Percentiles rank a stretch among this genome's conserved stretches.
Evolutionary conservation across 2,888 invertebrate genomes (phyloP).

Genomic region (Branchipolynoe longqiensis): DNA sequence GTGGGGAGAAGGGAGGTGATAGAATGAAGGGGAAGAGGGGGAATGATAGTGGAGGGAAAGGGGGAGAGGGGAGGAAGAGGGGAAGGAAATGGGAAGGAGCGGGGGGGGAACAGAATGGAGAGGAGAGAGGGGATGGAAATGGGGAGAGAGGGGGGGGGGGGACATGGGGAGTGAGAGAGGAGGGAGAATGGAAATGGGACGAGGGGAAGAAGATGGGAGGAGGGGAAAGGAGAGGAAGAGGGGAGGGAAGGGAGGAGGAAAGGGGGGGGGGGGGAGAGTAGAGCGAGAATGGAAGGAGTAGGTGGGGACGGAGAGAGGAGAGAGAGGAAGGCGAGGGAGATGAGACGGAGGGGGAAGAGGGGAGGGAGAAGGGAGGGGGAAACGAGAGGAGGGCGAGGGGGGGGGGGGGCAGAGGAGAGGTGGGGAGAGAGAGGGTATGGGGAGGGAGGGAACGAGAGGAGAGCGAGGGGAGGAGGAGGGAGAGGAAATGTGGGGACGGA

Average conservation of each 20-base stretch:
- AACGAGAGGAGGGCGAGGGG: neutral
- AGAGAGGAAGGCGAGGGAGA: neutral
- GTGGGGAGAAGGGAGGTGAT: neutral
- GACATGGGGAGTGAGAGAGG: neutral
- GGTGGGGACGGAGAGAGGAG: neutral
- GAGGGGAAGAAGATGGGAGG: neutral
- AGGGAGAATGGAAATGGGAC: neutral
- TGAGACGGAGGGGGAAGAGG: neutral
- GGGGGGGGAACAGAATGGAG: neutral
- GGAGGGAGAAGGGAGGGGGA: neutral
- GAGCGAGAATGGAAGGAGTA: neutral
- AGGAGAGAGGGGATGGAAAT: neutral
- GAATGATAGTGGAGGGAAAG: neutral
- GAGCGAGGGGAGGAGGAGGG: neutral
- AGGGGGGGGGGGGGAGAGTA: neutral
- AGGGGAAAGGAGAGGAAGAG: neutral
- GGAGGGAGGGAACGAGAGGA: neutral
- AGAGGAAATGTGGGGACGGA: neutral
- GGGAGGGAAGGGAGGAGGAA: neutral
- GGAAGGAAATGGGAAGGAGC: neutral
- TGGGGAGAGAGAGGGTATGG: neutral
- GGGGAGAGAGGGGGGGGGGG: neutral
- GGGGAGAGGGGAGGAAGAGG: neutral
- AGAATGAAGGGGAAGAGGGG: neutral
- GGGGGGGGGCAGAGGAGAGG: neutral